phyloP scores from a whole-genome alignment of 2,888 invertebrate species.

The Catonia carolina region DNA sequence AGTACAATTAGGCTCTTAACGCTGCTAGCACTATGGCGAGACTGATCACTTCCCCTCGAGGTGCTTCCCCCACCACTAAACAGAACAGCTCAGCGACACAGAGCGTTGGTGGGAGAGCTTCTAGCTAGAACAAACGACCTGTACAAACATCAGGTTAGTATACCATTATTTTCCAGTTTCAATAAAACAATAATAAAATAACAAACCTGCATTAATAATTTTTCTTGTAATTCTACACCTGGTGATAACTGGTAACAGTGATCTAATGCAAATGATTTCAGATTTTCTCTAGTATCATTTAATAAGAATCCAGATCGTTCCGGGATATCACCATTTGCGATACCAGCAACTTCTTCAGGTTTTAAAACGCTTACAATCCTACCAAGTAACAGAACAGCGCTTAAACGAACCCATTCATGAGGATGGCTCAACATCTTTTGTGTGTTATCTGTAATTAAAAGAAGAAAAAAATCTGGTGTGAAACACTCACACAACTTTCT shows the following conservation, averaged over 20 bases:
- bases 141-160: too few relatives aligned
- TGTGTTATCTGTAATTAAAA: constrained; percentile 55
- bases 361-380: constrained; percentile 60
- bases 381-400: constrained; percentile 68
- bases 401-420: constrained; percentile 79
- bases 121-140: too few relatives aligned
- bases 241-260: constrained; percentile 67
- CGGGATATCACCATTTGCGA: constrained; percentile 41
- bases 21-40: too few relatives aligned
- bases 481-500: too few relatives aligned
- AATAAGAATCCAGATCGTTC: constrained; percentile 54
- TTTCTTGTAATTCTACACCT: constrained; percentile 53
- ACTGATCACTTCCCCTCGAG: too few relatives aligned
- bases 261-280: constrained; percentile 65
- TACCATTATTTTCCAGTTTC: too few relatives aligned
- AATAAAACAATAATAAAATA: too few relatives aligned
- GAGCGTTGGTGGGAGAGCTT: too few relatives aligned
- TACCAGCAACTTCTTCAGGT: constrained; percentile 50
- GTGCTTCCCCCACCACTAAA: too few relatives aligned
- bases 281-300: constrained; percentile 51
- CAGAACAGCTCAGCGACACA: too few relatives aligned
- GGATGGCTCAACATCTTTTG: constrained; percentile 70
- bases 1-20: too few relatives aligned
- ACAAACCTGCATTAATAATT: constrained; percentile 61
- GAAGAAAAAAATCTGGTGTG: constrained; percentile 5